Evolutionary conservation across 2,797 vertebrate species (phyloP), one percentile per base, ranked within the genome.

Genomic region (Carcharodon carcharias): DNA sequence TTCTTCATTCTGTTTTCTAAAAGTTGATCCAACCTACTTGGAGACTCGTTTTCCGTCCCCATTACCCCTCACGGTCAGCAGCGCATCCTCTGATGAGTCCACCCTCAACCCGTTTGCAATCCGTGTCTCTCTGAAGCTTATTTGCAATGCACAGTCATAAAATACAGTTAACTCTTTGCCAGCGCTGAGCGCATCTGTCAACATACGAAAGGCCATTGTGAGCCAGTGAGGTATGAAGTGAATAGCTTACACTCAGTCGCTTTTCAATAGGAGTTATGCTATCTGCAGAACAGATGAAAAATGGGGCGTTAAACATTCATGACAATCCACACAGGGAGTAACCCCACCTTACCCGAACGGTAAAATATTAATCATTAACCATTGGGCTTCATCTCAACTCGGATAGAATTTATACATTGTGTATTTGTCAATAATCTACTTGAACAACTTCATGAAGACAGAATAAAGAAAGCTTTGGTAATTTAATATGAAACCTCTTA

Each of bases 301-400:
- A 56, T 11, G 31, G 31, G 94, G 35, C 50, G 77, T 95, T 56
- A 95, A 95, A 95, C 26, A 77, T 95, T 95, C 69, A 95, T 77
- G 69, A 77, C 54, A 77, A 31, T 56, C 45, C 50, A 71, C 40
- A 26, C 45, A 77, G 45, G 8, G 28, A 71, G 67, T 63, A 92
- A 92, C 56, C 50, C 94, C 94, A 93, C n/a, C 91, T 54, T 65
- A 21, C 91, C 40, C n/a, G 93, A 21, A 61, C 0, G 11, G 91
- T 93, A 93, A 93, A 93, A 93, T 93, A 93, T 93, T 93, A 65
- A 93, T 93, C 40, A 50, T 85, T 23, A 45, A 85, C 40, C 35
- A 93, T 1, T 28, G 35, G 58, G 1, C 61, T 23, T 63, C 16
- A 65, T 65, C 91, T 93, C 61, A 12, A 50, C 40, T 3, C 0